These are phyloP conservation scores for Dendrocincla fuliginosa DNA, from an alignment of 2,797 vertebrate species.

Conservation along the genomic window DNA sequence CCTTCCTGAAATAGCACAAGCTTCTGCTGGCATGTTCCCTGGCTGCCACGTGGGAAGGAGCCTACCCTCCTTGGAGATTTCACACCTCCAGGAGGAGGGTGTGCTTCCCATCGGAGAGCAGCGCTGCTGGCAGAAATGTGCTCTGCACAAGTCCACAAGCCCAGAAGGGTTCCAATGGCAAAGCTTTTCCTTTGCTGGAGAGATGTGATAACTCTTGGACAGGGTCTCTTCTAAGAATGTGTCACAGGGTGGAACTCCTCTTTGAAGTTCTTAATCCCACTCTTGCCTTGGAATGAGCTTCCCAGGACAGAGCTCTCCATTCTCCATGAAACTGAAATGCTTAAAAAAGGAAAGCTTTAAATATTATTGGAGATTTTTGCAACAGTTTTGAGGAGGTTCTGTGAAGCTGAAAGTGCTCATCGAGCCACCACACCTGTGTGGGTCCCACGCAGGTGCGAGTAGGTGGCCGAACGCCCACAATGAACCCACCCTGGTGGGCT, in stretches of 20 bases:
- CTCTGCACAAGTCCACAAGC: slow-evolving; percentile 21
- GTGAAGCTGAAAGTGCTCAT: not conserved
- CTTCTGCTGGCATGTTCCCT: slow-evolving; percentile 45
- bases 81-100: slow-evolving; percentile 43
- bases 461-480: not conserved
- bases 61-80: slow-evolving; percentile 50
- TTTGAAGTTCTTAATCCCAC: slow-evolving; percentile 65
- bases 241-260: slow-evolving; percentile 34
- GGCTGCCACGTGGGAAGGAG: slow-evolving; percentile 47
- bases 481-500: rapidly evolving
- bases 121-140: slow-evolving; percentile 30
- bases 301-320: not conserved
- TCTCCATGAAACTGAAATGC: not conserved
- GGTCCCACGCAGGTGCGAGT: not conserved
- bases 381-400: not conserved
- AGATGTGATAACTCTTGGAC: slow-evolving; percentile 43
- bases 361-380: not conserved
- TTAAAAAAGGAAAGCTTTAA: not conserved
- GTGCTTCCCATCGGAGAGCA: slow-evolving; percentile 30
- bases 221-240: slow-evolving; percentile 47
- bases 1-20: slow-evolving; percentile 37
- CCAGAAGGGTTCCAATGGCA: slow-evolving; percentile 48
- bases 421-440: rapidly evolving
- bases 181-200: slow-evolving; percentile 47
- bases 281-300: slow-evolving; percentile 13